Percentiles rank a stretch among this genome's conserved stretches.
Evolutionary conservation across 2,113 vertebrate genomes (phyloP).

Genomic region (Mus pahari): DNA sequence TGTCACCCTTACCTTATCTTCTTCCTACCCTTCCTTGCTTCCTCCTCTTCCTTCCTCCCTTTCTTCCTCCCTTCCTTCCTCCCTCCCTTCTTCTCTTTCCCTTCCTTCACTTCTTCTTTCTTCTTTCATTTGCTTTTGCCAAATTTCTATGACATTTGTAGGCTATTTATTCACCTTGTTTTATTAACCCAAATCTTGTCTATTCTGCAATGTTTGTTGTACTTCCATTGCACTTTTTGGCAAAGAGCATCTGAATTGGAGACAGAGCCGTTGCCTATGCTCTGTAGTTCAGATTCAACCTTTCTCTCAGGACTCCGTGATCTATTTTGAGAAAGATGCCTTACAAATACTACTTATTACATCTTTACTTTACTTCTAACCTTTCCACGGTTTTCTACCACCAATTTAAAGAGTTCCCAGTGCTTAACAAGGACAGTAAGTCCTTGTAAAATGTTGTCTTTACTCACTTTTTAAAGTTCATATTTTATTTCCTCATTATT

Average conservation of each 20-base stretch:
- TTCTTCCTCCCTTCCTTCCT: neutral
- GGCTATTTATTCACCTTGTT: neutral
- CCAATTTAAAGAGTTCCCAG: neutral
- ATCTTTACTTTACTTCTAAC: neutral
- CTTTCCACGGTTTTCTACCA: neutral
- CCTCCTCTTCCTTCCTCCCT: fast-evolving
- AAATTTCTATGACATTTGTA: neutral
- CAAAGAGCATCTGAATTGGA: too few relatives aligned
- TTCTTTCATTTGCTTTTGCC: neutral
- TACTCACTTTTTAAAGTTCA: neutral
- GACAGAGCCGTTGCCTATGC: neutral
- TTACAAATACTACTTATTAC: neutral
- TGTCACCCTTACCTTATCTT: neutral
- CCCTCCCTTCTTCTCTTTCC: neutral
- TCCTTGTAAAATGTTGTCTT: neutral
- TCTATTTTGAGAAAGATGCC: neutral
- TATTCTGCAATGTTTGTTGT: neutral
- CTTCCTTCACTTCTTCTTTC: neutral
- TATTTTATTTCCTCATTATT: neutral
- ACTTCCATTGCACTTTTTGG: neutral
- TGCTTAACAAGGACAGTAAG: neutral
- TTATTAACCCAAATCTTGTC: neutral
- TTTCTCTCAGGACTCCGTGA: neutral
- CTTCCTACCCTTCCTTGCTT: neutral
- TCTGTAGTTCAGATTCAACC: neutral